Conservation (phyloP, 2,797 vertebrate species). For the Lates japonicus region DNA sequence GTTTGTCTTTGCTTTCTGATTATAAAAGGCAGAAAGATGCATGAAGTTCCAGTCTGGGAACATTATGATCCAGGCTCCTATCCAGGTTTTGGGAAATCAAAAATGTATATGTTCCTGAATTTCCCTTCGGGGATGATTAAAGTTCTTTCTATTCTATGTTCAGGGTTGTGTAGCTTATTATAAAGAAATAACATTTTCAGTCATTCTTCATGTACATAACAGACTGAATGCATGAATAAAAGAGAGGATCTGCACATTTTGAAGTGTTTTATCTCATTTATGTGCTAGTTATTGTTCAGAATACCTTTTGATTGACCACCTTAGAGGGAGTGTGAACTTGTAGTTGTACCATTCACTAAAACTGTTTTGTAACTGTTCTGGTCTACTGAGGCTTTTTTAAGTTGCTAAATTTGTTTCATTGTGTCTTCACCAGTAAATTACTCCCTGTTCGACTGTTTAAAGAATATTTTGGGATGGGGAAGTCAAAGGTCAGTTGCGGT, state of each 20-base stretch:
- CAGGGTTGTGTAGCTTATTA: neutral
- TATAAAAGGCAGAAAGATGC: constrained; percentile 5
- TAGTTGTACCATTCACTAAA: neutral
- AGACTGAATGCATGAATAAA: neutral
- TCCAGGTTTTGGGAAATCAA: neutral
- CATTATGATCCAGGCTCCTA: neutral
- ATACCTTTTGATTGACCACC: neutral
- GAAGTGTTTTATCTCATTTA: neutral
- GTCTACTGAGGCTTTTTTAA: neutral
- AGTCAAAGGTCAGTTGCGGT: neutral
- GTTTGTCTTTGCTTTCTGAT: constrained; percentile 28
- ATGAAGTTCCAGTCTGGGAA: neutral
- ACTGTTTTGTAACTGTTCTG: neutral
- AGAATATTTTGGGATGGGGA: neutral
- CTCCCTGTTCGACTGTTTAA: neutral
- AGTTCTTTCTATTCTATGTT: neutral
- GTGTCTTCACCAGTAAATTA: neutral
- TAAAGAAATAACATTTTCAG: neutral
- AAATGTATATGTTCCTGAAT: neutral
- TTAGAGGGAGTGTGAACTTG: neutral
- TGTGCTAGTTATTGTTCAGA: neutral
- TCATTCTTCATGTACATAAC: neutral
- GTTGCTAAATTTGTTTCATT: neutral
- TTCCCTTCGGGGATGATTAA: too few species aligned
- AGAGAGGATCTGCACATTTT: neutral